Evolutionary conservation across 2,797 vertebrate species (phyloP).

Genomic region (Sarcophilus harrisii): DNA sequence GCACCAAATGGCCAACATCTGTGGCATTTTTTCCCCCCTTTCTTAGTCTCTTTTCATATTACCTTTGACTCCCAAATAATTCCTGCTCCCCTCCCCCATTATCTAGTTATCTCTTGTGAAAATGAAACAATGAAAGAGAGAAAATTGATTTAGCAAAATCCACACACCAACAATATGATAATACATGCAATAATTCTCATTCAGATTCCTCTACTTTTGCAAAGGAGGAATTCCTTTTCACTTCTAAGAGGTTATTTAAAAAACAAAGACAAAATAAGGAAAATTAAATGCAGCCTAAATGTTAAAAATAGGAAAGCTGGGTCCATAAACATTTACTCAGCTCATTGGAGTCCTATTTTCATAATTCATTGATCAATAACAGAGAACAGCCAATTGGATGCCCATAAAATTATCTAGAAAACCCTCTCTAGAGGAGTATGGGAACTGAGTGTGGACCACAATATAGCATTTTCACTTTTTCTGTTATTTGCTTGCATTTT

Average conservation of each 20-base stretch:
- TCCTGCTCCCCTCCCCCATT: background rate
- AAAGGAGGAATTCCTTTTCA: slow-evolving; percentile 25
- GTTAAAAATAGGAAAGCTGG: slow-evolving; percentile 22
- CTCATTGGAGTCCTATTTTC: slow-evolving; percentile 51
- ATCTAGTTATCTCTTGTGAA: background rate
- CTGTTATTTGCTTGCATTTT: too few relatives aligned
- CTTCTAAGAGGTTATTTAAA: slow-evolving; percentile 57
- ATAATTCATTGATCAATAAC: slow-evolving; percentile 45
- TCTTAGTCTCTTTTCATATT: background rate
- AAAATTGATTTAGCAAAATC: background rate
- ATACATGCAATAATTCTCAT: background rate
- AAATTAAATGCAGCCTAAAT: slow-evolving; percentile 15
- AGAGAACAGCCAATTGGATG: slow-evolving; percentile 38
- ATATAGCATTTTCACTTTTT: too few relatives aligned
- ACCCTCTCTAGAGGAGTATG: slow-evolving; percentile 19
- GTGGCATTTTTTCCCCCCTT: background rate
- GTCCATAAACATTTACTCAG: slow-evolving; percentile 33
- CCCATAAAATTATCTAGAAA: slow-evolving; percentile 42
- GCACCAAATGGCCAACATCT: slow-evolving; percentile 38
- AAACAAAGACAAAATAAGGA: slow-evolving; percentile 43
- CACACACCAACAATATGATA: background rate
- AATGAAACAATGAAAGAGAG: background rate
- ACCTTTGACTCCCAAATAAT: background rate
- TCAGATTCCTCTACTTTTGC: background rate
- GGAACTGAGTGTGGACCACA: too few relatives aligned